Base-by-base conservation (phyloP, 2,888 invertebrate species). In the Gymnoscelis rufifasciata region DNA sequence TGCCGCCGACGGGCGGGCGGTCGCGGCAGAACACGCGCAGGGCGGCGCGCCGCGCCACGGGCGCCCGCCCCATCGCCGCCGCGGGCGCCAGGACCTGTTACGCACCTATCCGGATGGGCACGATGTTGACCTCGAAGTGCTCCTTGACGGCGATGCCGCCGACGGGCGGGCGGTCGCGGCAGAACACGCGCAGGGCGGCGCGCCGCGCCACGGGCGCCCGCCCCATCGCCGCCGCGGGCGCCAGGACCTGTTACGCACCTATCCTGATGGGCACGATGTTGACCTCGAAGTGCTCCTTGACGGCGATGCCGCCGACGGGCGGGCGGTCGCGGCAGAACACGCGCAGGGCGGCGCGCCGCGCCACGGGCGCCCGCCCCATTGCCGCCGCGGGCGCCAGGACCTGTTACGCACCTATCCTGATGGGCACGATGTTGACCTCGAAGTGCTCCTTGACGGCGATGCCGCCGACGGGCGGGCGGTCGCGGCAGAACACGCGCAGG, bases 111-210 rank as follows among this genome's bases (percentile, higher is more conserved):
- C 95, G 94, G 51, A 99, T 91, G 6, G 99, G 98, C 8, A 97
- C 96, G 31, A 99, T 94, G 83, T 98, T 98, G 56, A 99, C 97
- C 88, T 99, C 99, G 78, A 99, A 98, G 83, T 98, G 98, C 73
- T 99, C 99, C 77, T 99, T 99, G 8, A 99, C 97, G 0, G 97
- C 95, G 61, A 99, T 99, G 1, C 99, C 99, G n/a, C 98, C 98
- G 4, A 99, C 99, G 0, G 97, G 98, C 35, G 97, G 96, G 58
- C 95, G 94, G 83, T 99, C 99, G 49, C 98, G 91, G 63, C 99
- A 98, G 82, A 98, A 97, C 36, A 99, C 95, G 54, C 99, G 91
- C 55, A 99, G 83, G 12, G 98, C 96, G 68, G 97, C 93, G 82
- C 96, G 96, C 28, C 97, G 92, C 49, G 97, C 97, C 19, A 97